phyloP scores from a whole-genome alignment of 2,888 invertebrate species.

The Hecatera dysodea region DNA sequence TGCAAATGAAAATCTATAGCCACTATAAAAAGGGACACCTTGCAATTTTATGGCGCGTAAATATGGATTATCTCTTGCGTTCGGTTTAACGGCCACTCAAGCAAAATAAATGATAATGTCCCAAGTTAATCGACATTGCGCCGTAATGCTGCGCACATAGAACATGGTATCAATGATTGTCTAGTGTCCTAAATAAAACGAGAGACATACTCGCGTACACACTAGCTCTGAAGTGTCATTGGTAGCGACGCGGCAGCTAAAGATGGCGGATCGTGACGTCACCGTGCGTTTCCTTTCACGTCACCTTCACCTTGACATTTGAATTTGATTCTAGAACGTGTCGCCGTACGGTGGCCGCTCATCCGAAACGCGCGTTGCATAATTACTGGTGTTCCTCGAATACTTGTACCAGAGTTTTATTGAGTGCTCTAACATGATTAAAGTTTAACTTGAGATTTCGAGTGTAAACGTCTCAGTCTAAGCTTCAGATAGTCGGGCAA shows the following conservation, averaged over 20 bases:
- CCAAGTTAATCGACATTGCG: conserved; percentile 48
- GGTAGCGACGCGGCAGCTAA: conserved; percentile 72
- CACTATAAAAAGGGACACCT: conserved; percentile 26
- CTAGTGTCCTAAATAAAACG: conserved; percentile 76
- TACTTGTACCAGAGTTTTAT: conserved; percentile 51
- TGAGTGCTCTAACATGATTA: conserved; percentile 28
- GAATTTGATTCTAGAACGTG: conserved; percentile 86
- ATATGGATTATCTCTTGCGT: conserved; percentile 25
- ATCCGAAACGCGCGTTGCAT: conserved; percentile 77
- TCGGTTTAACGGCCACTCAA: conserved; percentile 10
- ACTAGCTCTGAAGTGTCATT: conserved; percentile 68
- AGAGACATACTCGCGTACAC: conserved; percentile 68
- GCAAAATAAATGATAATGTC: conserved; percentile 44
- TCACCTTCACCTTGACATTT: conserved; percentile 89
- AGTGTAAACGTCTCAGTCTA: neutral
- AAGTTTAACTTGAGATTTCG: conserved; percentile 4
- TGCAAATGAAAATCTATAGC: conserved; percentile 20
- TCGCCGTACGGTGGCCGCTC: conserved; percentile 78
- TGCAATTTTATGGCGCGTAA: conserved; percentile 37
- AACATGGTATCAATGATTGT: conserved; percentile 71
- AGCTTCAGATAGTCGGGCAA: neutral
- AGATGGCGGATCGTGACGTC: conserved; percentile 87
- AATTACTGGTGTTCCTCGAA: conserved; percentile 66
- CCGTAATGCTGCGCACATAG: conserved; percentile 64
- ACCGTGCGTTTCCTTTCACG: conserved; percentile 87